phyloP scores from a whole-genome alignment of 2,888 invertebrate genomes.

The Malachius bipustulatus region DNA sequence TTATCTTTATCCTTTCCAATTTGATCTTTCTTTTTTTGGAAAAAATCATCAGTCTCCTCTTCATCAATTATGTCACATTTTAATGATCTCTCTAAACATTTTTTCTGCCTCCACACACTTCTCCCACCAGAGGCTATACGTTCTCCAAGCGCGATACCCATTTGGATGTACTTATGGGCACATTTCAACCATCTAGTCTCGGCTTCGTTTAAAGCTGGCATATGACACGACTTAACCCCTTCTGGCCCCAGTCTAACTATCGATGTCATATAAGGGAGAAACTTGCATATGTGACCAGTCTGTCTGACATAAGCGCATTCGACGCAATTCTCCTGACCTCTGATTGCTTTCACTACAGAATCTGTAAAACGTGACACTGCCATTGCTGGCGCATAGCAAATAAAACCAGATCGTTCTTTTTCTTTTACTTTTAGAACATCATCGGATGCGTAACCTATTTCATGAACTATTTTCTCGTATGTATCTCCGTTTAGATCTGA shows the following conservation, averaged over 20 bases:
- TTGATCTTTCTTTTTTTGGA: background rate
- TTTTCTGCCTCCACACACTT: slow-evolving; percentile 1
- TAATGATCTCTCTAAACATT: background rate
- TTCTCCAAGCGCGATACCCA: background rate
- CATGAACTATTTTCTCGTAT: background rate
- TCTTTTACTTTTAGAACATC: background rate
- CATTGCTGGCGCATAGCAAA: slow-evolving; percentile 27
- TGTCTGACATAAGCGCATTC: slow-evolving; percentile 34
- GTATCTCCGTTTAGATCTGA: too few relatives aligned
- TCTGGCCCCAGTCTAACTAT: slow-evolving; percentile 27
- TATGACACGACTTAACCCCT: slow-evolving; percentile 21
- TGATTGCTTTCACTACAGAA: slow-evolving; percentile 27
- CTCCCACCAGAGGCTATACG: background rate
- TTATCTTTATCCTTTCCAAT: slow-evolving; percentile 3
- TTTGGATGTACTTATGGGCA: background rate
- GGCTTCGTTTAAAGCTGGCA: slow-evolving; percentile 20
- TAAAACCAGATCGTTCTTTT: slow-evolving; percentile 15
- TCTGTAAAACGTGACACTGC: slow-evolving; percentile 30
- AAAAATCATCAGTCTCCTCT: too few relatives aligned
- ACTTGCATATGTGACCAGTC: slow-evolving; percentile 29
- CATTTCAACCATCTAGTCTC: slow-evolving; percentile 20
- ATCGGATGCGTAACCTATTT: background rate
- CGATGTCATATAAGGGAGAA: slow-evolving; percentile 33
- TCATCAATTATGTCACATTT: background rate
- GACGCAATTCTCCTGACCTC: slow-evolving; percentile 26